phyloP scores from a whole-genome alignment of 2,888 invertebrate species.

The Drosophila mimica region DNA sequence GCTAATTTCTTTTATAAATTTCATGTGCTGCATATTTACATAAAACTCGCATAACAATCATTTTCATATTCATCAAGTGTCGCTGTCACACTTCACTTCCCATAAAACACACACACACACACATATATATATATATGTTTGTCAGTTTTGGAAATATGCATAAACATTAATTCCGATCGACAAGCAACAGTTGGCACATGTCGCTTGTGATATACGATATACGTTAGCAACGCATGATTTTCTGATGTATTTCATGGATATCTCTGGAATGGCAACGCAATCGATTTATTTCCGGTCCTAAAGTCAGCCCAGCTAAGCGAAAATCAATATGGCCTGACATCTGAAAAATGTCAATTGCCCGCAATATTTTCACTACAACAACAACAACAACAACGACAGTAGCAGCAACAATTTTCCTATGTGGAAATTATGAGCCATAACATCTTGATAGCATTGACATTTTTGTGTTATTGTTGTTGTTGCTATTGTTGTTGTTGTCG shows the following conservation, averaged over 20 bases:
- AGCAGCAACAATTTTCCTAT: constrained; percentile 17
- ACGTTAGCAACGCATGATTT: constrained; percentile 5
- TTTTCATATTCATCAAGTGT: constrained; percentile 59
- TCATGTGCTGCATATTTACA: constrained; percentile 66
- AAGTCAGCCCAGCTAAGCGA: constrained; percentile 52
- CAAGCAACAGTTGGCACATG: constrained; percentile 54
- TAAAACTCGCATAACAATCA: constrained; percentile 64
- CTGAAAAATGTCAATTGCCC: constrained; percentile 66
- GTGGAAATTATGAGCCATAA: constrained; percentile 32
- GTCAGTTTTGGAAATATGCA: constrained; percentile 36
- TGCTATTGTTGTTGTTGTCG: constrained; percentile 11
- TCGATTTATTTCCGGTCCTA: constrained; percentile 50
- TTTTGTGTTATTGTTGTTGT: not conserved
- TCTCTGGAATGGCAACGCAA: constrained; percentile 57
- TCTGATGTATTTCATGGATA: constrained; percentile 54
- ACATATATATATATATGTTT: not conserved
- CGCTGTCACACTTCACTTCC: constrained; percentile 33
- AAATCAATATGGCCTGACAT: constrained; percentile 61
- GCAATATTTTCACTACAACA: constrained; percentile 32
- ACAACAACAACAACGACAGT: constrained; percentile 12
- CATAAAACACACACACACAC: not conserved
- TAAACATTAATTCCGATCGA: constrained; percentile 32
- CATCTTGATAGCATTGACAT: constrained; percentile 43
- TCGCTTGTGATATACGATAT: constrained; percentile 12
- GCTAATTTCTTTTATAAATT: constrained; percentile 79